A percentile compares a stretch with the other conserved stretches of the same genome.
Evolutionary conservation across 1,140 invertebrate species (phyloP).

Genomic region (Formica selysi): DNA sequence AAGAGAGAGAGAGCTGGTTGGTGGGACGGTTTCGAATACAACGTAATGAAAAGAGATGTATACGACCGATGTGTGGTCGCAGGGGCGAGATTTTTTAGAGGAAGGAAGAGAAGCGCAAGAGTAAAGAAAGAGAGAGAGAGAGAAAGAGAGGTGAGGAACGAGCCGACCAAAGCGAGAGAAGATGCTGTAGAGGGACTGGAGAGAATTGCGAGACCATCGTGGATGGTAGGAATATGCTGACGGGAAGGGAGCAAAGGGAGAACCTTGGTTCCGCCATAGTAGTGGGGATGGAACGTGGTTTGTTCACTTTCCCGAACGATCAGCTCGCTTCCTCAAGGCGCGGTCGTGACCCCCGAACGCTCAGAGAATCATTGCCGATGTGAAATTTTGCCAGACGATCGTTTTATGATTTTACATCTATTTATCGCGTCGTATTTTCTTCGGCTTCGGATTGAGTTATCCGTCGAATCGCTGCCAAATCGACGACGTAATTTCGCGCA

Average conservation of each 20-base stretch:
- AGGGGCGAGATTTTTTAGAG: slow-evolving; percentile 51
- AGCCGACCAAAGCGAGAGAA: slow-evolving; percentile 60
- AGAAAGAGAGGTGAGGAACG: slow-evolving; percentile 50
- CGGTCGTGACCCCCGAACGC: slow-evolving; percentile 83
- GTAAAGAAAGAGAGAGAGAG: slow-evolving; percentile 33
- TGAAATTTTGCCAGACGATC: slow-evolving; percentile 64
- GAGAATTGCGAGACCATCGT: slow-evolving; percentile 73
- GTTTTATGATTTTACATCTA: slow-evolving; percentile 14
- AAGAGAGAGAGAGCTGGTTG: slow-evolving; percentile 17
- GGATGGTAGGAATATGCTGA: slow-evolving; percentile 68
- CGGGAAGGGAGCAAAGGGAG: slow-evolving; percentile 75
- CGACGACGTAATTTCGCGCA: neutral
- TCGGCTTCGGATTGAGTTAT: slow-evolving; percentile 4
- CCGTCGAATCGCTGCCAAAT: slow-evolving; percentile 13
- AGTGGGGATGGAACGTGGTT: slow-evolving; percentile 86
- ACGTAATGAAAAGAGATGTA: slow-evolving; percentile 21
- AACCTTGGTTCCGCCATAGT: slow-evolving; percentile 78
- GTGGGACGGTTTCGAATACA: slow-evolving; percentile 29
- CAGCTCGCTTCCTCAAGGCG: slow-evolving; percentile 82
- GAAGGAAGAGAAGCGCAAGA: slow-evolving; percentile 22
- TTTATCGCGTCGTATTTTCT: slow-evolving; percentile 6
- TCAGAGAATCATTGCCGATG: slow-evolving; percentile 67
- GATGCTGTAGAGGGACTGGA: slow-evolving; percentile 67
- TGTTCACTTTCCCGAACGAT: slow-evolving; percentile 85
- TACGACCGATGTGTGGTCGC: slow-evolving; percentile 28